Conservation (phyloP, 2,888 invertebrate species). For the Cheilosia variabilis region DNA sequence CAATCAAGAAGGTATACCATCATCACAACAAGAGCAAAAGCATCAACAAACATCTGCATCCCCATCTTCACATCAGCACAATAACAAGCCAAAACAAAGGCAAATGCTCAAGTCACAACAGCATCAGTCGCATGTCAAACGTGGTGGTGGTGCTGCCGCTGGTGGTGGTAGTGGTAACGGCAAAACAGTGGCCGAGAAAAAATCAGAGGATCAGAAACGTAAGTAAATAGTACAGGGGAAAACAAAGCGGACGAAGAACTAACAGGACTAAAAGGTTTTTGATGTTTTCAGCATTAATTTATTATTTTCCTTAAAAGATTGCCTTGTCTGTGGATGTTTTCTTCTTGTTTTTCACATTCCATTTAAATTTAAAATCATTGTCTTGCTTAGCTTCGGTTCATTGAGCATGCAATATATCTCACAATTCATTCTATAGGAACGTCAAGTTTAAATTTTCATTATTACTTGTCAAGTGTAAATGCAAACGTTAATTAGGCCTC, state of each 20-base stretch:
- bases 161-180: constrained; percentile 75
- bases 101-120: constrained; percentile 80
- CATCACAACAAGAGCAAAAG: constrained; percentile 46
- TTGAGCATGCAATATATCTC: not conserved
- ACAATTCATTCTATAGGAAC: too few species aligned
- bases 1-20: constrained; percentile 52
- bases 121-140: constrained; percentile 80
- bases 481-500: too few species aligned
- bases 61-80: constrained; percentile 64
- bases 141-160: constrained; percentile 71
- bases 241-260: not conserved
- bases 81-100: constrained; percentile 79
- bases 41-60: constrained; percentile 51
- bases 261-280: constrained; percentile 70
- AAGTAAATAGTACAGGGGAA: constrained; percentile 56
- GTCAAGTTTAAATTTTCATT: too few species aligned
- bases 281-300: constrained; percentile 50
- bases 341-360: not conserved
- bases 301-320: constrained; percentile 16
- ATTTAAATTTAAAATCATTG: not conserved
- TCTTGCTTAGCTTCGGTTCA: too few species aligned
- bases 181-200: constrained; percentile 77
- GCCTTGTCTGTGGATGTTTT: not conserved
- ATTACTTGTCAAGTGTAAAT: too few species aligned
- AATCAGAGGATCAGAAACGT: constrained; percentile 70